These are phyloP conservation scores for Cichladusa arquata DNA, from an alignment of 2,113 vertebrate species.

Conservation along the genomic window DNA sequence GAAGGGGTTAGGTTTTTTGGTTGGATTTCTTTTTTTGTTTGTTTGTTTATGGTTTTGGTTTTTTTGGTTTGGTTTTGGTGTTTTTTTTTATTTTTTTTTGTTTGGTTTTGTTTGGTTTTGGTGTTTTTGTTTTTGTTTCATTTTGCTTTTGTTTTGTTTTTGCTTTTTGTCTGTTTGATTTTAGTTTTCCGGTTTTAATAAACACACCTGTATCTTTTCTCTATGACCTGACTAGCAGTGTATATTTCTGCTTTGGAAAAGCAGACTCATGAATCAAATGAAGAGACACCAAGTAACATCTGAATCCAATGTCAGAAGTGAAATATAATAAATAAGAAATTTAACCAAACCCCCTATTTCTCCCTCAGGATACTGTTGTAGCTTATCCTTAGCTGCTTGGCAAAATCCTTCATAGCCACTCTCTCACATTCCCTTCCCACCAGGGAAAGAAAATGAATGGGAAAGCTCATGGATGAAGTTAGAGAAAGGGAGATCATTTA, in stretches of 20 bases:
- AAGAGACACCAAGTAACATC: rapidly evolving
- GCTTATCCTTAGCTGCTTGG: not conserved
- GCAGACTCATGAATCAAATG: not conserved
- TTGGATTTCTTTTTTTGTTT: not conserved
- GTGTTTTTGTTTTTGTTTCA: not conserved
- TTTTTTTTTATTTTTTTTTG: not conserved
- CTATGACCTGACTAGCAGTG: not conserved
- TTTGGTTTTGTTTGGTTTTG: too few species aligned
- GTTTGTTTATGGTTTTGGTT: too few species aligned
- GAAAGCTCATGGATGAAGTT: not conserved
- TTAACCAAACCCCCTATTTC: rapidly evolving
- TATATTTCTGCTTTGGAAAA: not conserved
- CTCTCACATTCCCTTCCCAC: not conserved
- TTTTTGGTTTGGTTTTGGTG: not conserved
- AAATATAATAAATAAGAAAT: not conserved
- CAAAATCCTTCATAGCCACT: too few species aligned
- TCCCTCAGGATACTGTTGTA: not conserved
- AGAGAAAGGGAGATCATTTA: not conserved
- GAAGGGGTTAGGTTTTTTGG: rapidly evolving
- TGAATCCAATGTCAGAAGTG: not conserved
- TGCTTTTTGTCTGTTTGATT: not conserved
- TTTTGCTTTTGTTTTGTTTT: too few species aligned
- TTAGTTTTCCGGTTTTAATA: not conserved
- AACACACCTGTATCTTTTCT: not conserved
- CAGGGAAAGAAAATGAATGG: not conserved